Evolutionary conservation across 1,140 invertebrate species (phyloP).

Genomic region (Bombus pyrosoma): DNA sequence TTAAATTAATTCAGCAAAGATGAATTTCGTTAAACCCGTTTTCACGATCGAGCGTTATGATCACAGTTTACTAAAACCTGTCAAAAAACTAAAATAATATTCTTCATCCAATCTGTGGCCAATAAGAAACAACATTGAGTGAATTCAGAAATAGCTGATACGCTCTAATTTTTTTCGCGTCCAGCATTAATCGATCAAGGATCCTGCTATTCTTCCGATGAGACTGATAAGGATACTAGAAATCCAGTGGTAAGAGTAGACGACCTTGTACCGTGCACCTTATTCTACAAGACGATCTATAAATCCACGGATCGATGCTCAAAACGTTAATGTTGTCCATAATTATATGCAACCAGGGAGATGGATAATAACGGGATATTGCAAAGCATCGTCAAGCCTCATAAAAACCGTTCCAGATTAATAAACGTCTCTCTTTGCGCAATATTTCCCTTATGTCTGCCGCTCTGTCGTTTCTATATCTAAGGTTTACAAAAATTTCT

Average conservation of each 20-base stretch:
- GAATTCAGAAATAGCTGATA: constrained; percentile 8
- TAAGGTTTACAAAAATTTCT: constrained; percentile 16
- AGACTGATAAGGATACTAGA: constrained; percentile 31
- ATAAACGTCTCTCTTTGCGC: constrained; percentile 46
- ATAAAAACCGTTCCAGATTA: constrained; percentile 50
- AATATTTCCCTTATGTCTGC: constrained; percentile 19
- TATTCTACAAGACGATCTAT: constrained; percentile 45
- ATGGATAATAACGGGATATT: constrained; percentile 26
- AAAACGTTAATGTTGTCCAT: constrained; percentile 22
- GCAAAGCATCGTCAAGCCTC: constrained; percentile 24
- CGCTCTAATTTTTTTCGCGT: constrained; percentile 6
- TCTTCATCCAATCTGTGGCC: not conserved
- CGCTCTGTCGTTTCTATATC: not conserved
- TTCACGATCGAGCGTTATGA: not conserved
- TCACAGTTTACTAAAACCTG: not conserved
- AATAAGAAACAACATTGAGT: not conserved
- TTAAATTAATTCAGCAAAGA: not conserved
- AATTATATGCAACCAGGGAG: constrained; percentile 39
- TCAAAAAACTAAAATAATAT: not conserved
- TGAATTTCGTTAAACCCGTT: not conserved
- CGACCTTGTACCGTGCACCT: constrained; percentile 52
- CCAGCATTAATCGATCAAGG: constrained; percentile 24
- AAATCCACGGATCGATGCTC: constrained; percentile 44
- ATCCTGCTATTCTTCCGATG: constrained; percentile 15
- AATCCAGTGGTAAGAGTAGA: constrained; percentile 41